These are phyloP conservation scores for Mola mola DNA, from an alignment of 2,113 vertebrate genomes.

Conservation along the genomic window DNA sequence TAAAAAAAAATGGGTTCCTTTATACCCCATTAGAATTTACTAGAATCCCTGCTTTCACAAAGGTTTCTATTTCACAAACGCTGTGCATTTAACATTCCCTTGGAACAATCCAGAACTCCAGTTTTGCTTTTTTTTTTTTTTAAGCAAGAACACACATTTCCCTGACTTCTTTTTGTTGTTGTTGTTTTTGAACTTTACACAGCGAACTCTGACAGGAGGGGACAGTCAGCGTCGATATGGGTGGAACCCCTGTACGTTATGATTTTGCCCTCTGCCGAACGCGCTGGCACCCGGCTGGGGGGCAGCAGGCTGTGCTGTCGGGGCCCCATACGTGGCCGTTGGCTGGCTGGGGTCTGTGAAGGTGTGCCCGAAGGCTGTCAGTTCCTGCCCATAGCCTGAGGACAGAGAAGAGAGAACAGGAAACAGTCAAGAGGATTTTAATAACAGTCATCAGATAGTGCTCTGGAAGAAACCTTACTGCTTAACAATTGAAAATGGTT, in stretches of 20 bases:
- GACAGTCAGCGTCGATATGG: slow-evolving; percentile 93
- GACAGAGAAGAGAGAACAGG: not conserved
- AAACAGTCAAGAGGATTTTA: slow-evolving; percentile 1
- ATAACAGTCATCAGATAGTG: not conserved
- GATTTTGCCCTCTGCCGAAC: slow-evolving; percentile 96
- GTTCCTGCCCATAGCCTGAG: slow-evolving; percentile 96
- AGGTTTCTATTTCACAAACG: slow-evolving; percentile 71
- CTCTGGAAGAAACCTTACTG: slow-evolving; percentile 14
- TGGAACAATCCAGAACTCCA: slow-evolving; percentile 77
- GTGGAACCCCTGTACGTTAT: slow-evolving; percentile 98
- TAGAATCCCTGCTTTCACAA: slow-evolving; percentile 77
- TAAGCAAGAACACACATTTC: slow-evolving; percentile 81
- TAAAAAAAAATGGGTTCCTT: slow-evolving; percentile 59
- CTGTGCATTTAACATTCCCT: slow-evolving; percentile 63
- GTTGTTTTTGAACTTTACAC: slow-evolving; percentile 71
- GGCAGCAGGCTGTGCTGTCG: slow-evolving; percentile 89
- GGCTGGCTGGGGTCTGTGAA: slow-evolving; percentile 96
- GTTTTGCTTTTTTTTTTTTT: slow-evolving; percentile 60
- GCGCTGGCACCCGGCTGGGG: slow-evolving; percentile 88
- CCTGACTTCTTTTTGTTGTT: slow-evolving; percentile 79
- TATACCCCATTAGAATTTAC: slow-evolving; percentile 73
- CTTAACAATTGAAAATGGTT: slow-evolving; percentile 1
- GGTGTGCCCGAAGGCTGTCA: slow-evolving; percentile 94
- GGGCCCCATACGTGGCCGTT: slow-evolving; percentile 88
- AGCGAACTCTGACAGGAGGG: slow-evolving; percentile 27